Evolutionary conservation across 1,140 invertebrate species (phyloP).

Genomic region (Apocrypta bakeri): DNA sequence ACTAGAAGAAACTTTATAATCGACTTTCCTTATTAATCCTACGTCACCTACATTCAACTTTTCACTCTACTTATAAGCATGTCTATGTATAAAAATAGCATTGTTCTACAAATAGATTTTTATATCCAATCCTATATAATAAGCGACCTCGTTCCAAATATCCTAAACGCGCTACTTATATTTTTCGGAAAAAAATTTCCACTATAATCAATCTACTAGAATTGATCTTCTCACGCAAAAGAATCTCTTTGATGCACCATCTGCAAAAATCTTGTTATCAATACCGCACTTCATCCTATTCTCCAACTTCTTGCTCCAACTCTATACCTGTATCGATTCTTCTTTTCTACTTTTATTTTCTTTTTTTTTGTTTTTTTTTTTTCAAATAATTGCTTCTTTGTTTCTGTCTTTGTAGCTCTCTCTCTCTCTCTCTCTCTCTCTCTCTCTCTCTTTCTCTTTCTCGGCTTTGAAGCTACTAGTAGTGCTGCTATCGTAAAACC

Average conservation of each 20-base stretch:
- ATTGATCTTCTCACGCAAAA: too few species aligned
- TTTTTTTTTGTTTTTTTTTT: constrained; percentile 55
- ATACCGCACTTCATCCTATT: not conserved
- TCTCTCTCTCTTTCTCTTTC: constrained; percentile 19
- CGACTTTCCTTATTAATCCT: too few species aligned
- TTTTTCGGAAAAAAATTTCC: too few species aligned
- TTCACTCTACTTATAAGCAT: too few species aligned
- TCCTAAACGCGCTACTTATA: too few species aligned
- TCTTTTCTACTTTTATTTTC: constrained; percentile 47
- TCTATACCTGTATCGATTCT: constrained; percentile 36
- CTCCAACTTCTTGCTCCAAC: constrained; percentile 37
- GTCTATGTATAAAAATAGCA: too few species aligned
- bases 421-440: constrained; percentile 24
- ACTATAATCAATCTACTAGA: too few species aligned
- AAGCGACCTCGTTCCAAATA: not conserved
- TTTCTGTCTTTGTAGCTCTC: constrained; percentile 29
- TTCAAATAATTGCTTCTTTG: constrained; percentile 47
- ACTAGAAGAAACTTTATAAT: too few species aligned
- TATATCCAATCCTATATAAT: not conserved
- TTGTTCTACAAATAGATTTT: not conserved
- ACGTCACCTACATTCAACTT: too few species aligned
- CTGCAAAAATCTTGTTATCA: not conserved
- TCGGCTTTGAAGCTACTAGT: constrained; percentile 11
- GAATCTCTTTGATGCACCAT: not conserved
- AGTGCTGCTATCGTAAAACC: constrained; percentile 47